Base-by-base conservation (phyloP, 2,888 invertebrate genomes). In the Pteria penguin region DNA sequence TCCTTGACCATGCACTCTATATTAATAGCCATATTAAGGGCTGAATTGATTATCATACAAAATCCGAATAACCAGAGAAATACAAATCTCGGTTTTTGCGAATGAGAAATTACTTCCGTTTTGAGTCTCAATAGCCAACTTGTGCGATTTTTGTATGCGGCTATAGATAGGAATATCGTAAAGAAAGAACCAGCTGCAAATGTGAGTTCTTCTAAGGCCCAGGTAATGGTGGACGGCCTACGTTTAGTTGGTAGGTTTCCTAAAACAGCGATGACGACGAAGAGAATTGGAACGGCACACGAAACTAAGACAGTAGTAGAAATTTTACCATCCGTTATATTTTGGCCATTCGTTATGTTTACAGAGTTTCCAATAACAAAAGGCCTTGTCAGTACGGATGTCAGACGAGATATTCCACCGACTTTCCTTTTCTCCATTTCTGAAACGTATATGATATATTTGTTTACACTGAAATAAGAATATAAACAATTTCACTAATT, bases 41-140 rank as follows among this genome's bases (percentile, higher is more conserved):
- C 29, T 2, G 68, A 68, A 31, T 68, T 55, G 4, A 68, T 8
- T 4, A 68, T 68, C 18, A 52, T 54, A 4, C 29, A 55, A 31
- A 68, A 55, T 22, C 68, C 68, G 57, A 68, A 68, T 11, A 68
- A 31, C 68, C 68, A 68, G 0, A 68, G 57, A 57, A 68, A 68
- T 2, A 55, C 4, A 31, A 68, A 8, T 33, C 52, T 55, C 31
- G 31, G 36, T 55, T 26, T 54, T 5, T 31, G 26, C n/a, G n/a
- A n/a, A n/a, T n/a, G n/a, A 14, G 68, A 31, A 2, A 68, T 8
- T 14, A 57, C 68, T 32, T 29, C 24, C 5, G 32, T 32, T 14
- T 57, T 55, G 14, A 27, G 22, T 24, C 52, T 24, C 4, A 26
- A 14, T 2, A 68, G 29, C 22, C 31, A 52, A 11, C 22, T 29